A percentile compares a stretch with the other conserved stretches of the same genome.
These are phyloP conservation scores for Nicator chloris DNA, from an alignment of 2,113 vertebrate species.

Conservation along the genomic window DNA sequence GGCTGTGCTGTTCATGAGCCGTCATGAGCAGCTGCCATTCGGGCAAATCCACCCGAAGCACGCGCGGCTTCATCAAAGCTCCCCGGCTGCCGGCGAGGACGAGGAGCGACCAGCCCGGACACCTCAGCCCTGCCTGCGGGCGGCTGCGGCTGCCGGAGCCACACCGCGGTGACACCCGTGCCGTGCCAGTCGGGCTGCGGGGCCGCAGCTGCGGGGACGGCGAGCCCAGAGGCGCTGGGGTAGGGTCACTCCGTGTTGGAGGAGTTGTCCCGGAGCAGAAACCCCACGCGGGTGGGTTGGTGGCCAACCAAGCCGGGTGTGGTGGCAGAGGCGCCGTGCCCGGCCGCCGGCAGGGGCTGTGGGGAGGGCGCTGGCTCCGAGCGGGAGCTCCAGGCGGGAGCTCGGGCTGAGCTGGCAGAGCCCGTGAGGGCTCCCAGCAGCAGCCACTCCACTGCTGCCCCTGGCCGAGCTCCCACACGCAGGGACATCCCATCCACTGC, in stretches of 20 bases:
- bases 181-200: fast-evolving
- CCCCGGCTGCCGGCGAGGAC: fast-evolving
- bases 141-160: fast-evolving
- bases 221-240: fast-evolving
- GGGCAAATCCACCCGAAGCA: background rate
- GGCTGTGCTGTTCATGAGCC: background rate
- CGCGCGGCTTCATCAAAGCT: background rate
- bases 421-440: too few species aligned
- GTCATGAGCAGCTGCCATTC: background rate
- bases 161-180: background rate
- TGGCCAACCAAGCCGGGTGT: fast-evolving
- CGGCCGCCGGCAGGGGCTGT: fast-evolving
- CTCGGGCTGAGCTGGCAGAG: too few species aligned
- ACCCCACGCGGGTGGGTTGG: fast-evolving
- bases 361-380: background rate
- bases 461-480: too few species aligned
- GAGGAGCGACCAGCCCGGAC: background rate
- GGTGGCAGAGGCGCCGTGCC: too few species aligned
- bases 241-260: fast-evolving
- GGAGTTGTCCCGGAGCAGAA: fast-evolving
- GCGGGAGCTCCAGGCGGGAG: too few species aligned
- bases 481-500: fast-evolving
- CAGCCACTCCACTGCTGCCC: too few species aligned
- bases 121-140: background rate
- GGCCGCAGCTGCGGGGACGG: fast-evolving